phyloP scores from a whole-genome alignment of 2,113 vertebrate genomes.

The Nothocercus julius region DNA sequence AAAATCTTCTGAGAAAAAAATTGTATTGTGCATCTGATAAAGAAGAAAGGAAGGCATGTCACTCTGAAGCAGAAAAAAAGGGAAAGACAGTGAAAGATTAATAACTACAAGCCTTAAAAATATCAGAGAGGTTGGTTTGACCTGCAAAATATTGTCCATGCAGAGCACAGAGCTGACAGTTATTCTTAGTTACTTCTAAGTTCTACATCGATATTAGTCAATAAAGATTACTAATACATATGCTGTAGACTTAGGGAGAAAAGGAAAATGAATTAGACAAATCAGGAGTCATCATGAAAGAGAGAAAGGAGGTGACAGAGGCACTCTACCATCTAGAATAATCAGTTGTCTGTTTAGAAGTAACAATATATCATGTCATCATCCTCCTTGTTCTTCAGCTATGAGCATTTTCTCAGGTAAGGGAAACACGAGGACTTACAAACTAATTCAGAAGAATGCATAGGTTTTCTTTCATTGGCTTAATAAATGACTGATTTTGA shows the following conservation, averaged over 20 bases:
- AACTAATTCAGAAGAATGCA: background rate
- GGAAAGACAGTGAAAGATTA: background rate
- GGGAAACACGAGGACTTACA: background rate
- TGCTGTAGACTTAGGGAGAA: background rate
- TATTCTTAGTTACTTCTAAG: background rate
- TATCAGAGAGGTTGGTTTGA: background rate
- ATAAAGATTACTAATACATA: background rate
- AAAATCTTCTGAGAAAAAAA: constrained; percentile 27
- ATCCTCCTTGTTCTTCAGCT: background rate
- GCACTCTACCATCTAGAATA: background rate
- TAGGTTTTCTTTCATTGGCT: background rate
- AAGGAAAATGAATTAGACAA: background rate
- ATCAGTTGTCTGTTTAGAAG: background rate
- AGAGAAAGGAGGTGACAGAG: background rate
- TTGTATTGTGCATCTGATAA: background rate
- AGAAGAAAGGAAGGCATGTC: background rate
- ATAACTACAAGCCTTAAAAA: background rate
- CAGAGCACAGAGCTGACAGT: background rate
- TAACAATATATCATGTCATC: background rate
- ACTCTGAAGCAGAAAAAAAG: background rate
- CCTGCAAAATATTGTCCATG: background rate
- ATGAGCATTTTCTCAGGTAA: background rate
- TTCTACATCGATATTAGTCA: background rate
- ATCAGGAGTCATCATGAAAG: background rate
- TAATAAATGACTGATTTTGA: background rate